Evolutionary conservation across 2,113 vertebrate species (phyloP), one percentile per base, ranked within the genome.

Genomic region (Pleuronectes platessa): DNA sequence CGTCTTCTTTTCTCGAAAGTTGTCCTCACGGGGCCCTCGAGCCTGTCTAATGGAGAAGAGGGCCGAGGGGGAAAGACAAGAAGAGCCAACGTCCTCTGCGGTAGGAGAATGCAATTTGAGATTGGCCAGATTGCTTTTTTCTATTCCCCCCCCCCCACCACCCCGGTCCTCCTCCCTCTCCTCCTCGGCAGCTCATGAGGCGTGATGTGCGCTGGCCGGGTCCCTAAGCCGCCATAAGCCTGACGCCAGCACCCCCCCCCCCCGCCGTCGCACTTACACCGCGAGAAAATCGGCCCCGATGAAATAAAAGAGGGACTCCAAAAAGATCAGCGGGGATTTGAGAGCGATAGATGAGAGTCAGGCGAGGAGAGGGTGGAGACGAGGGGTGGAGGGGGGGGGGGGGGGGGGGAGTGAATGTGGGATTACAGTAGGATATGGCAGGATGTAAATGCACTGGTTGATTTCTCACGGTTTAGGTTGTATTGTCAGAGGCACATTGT

Each of bases 61-160:
- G 89, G 86, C 87, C 81, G 79, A 84, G 61, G 87, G 63, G 83
- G 77, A 71, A 13, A 84, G 81, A 79, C 82, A 67, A 21, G 63
- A 80, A 68, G 82, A 86, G 70, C 40, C 40, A 10, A 13, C 40
- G 40, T 81, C 88, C 89, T 90, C 85, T 56, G 80, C 78, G 90
- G 82, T 74, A 63, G 74, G 68, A 78, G 82, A 89, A 92, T 81
- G 85, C 87, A 91, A 94, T 93, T 93, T 93, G 88, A 93, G 84
- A 92, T 90, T 71, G 87, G 80, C 76, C 82, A 88, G 92, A 94
- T 93, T 94, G 92, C 90, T 91, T 92, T 92, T 91, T 92, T 82
- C 71, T 45, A 5, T 21, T 12, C 26, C 12, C 4, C 14, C 4
- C 4, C 47, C 5, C 3, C 6, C 47, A n/a, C n/a, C n/a, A n/a